Percentiles rank a stretch among this genome's conserved stretches.
phyloP scores from a whole-genome alignment of 2,797 vertebrate genomes.

The Tangara arthus region DNA sequence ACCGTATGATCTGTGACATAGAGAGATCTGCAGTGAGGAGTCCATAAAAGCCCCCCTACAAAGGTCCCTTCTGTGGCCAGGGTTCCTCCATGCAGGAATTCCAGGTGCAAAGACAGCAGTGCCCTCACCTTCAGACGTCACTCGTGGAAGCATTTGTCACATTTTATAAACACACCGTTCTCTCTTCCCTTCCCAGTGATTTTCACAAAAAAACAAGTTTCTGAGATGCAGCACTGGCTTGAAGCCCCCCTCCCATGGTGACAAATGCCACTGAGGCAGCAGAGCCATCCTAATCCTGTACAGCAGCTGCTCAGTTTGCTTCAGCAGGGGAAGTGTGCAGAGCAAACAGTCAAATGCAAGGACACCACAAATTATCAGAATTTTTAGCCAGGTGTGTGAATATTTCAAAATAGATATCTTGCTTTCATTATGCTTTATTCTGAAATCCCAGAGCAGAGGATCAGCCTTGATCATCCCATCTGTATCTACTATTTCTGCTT shows the following conservation, averaged over 20 bases:
- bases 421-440: not conserved
- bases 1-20: not conserved
- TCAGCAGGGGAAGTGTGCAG: not conserved
- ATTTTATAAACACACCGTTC: not conserved
- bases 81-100: not conserved
- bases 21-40: not conserved
- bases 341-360: not conserved
- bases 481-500: slow-evolving; percentile 58
- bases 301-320: not conserved
- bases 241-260: not conserved
- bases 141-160: not conserved
- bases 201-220: not conserved
- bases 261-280: not conserved
- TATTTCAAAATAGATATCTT: not conserved
- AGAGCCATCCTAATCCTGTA: not conserved
- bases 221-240: not conserved
- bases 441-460: not conserved
- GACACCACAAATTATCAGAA: not conserved
- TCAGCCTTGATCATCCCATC: not conserved
- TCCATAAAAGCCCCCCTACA: not conserved
- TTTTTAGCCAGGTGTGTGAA: not conserved
- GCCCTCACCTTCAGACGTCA: not conserved
- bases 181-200: not conserved
- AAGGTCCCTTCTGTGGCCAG: not conserved
- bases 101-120: not conserved